A percentile compares a stretch with the other conserved stretches of the same genome.
phyloP scores from a whole-genome alignment of 2,797 vertebrate genomes.

The Artibeus lituratus region DNA sequence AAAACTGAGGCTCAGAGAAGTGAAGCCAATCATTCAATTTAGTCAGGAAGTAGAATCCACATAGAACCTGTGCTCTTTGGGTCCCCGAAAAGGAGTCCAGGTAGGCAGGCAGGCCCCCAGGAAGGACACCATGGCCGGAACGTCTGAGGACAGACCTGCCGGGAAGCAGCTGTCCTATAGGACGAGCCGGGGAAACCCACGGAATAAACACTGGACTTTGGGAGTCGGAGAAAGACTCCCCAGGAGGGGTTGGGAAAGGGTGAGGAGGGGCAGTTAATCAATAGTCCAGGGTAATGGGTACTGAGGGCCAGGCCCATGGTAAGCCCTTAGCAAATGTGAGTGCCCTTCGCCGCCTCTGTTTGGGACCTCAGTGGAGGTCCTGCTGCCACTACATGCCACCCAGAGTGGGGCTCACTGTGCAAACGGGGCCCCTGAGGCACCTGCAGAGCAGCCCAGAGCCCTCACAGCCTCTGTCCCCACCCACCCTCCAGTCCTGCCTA shows the following conservation, averaged over 20 bases:
- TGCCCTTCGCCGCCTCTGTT: background rate
- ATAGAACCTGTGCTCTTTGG: background rate
- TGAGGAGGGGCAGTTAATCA: too few relatives aligned
- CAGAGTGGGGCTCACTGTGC: background rate
- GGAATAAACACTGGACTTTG: background rate
- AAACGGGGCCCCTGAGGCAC: background rate
- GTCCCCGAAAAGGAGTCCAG: background rate
- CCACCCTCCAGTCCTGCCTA: background rate
- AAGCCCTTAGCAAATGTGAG: background rate
- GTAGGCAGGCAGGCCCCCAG: background rate
- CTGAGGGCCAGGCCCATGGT: background rate
- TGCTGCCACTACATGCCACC: background rate
- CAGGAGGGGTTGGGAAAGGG: background rate
- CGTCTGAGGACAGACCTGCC: accelerated
- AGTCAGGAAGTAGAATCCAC: background rate
- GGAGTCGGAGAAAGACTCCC: background rate
- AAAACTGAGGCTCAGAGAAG: too few relatives aligned
- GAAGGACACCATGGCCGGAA: background rate
- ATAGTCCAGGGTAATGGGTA: background rate
- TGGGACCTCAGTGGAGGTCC: background rate
- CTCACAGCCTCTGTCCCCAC: background rate
- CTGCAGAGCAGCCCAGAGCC: background rate
- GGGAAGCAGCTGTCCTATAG: background rate
- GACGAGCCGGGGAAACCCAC: background rate
- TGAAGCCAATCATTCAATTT: background rate